These are phyloP conservation scores for Porites rus DNA, from an alignment of 92 coral and sea anemone species.

Conservation along the genomic window DNA sequence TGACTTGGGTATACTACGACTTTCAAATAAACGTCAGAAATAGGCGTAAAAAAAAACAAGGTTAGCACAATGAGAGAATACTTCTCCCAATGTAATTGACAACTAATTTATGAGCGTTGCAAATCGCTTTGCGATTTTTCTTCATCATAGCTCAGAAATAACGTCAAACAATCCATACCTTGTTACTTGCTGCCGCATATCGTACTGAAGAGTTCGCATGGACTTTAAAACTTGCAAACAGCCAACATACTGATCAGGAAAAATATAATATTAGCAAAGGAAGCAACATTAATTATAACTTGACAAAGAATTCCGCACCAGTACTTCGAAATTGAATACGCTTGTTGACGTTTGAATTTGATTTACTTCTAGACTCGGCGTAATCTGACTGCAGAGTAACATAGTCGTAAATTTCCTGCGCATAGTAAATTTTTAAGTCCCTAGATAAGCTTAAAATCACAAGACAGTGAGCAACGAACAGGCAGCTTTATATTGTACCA, in stretches of 20 bases:
- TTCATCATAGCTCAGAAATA: neutral
- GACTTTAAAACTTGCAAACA: slow-evolving; percentile 94
- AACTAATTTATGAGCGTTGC: no score
- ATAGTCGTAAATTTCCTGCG: neutral
- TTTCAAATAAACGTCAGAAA: no score
- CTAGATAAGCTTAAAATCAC: neutral
- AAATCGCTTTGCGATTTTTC: neutral
- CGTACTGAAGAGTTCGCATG: slow-evolving; percentile 97
- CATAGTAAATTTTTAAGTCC: neutral
- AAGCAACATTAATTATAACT: neutral
- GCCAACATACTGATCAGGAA: slow-evolving; percentile 85
- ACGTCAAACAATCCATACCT: slow-evolving; percentile 48
- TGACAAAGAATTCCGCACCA: neutral
- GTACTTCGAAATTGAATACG: neutral
- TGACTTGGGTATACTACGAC: no score
- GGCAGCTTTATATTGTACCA: neutral
- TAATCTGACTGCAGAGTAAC: neutral
- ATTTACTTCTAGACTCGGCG: no score
- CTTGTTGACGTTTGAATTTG: neutral
- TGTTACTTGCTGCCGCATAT: slow-evolving; percentile 95
- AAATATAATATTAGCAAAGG: neutral
- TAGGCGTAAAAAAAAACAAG: no score
- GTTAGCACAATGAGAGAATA: no score
- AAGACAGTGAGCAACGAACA: neutral
- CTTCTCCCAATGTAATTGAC: no score